Base-by-base conservation (phyloP, 2,888 invertebrate genomes). In the Pristionchus entomophagus region DNA sequence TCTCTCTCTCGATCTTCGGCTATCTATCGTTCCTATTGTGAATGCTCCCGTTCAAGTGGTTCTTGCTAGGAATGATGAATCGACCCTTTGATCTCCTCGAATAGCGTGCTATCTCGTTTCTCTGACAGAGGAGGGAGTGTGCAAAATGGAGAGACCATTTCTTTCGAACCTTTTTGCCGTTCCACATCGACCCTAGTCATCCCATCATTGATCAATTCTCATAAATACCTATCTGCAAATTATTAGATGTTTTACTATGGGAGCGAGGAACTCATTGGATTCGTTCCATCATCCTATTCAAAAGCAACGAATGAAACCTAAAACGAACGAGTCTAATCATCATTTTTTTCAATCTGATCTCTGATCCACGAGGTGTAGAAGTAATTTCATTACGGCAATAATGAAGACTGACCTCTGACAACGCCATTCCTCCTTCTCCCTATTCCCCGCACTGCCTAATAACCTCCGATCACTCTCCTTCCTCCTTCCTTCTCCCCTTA, bases 391-490 rank as follows among this genome's bases (percentile, higher is more conserved):
- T 45, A 73, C 73, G 5, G 1, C 62, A 65, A 38, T 65, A 35
- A 65, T 35, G 4, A 5, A 17, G 35, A 65, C 35, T 65, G 35
- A 65, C 65, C 35, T 65, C 65, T 17, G 0, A 14, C n/a, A 14
- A 32, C 62, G 14, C 29, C 62, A 26, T 26, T 32, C 32, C 29
- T 6, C 56, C 26, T 8, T n/a, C 56, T 26, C 19, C 32, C 35
- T 35, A 73, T 26, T 45, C 41, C 45, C 73, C 41, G 38, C 38
- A 77, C 77, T 77, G 26, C n/a, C n/a, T 77, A 65, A 77, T 77
- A 41, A 77, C 49, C 77, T 77, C 49, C 77, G 45, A 77, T 80
- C 78, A 35, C 51, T 49, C 78, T 80, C 49, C 78, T 29, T 3
- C 26, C 78, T 26, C 32, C n/a, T 22, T 22, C 73, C 22, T 73